A percentile compares a stretch with the other conserved stretches of the same genome.
phyloP scores from a whole-genome alignment of 2,888 invertebrate species.

The Apamea sordens region DNA sequence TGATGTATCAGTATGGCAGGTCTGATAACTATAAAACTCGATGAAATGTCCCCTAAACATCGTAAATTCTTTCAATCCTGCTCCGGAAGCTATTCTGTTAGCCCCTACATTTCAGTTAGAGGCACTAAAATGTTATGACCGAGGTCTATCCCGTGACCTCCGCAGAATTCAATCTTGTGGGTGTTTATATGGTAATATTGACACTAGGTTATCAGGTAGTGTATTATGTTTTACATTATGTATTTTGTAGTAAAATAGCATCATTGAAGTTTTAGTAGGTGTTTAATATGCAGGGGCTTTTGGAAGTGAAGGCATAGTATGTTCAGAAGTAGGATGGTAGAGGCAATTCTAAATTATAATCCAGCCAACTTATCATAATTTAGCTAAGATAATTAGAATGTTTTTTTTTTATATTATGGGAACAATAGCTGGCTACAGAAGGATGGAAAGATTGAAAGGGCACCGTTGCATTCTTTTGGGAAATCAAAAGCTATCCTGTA shows the following conservation, averaged over 20 bases:
- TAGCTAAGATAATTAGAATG: not conserved
- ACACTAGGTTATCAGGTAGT: conserved; percentile 14
- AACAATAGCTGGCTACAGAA: not conserved
- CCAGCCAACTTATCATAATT: not conserved
- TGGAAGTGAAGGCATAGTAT: not conserved
- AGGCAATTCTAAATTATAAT: too few species aligned
- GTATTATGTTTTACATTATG: conserved; percentile 16
- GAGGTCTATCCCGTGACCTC: conserved; percentile 35
- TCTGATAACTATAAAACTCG: conserved; percentile 18
- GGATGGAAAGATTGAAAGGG: too few species aligned
- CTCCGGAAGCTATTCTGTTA: conserved; percentile 26
- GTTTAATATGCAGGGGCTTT: not conserved
- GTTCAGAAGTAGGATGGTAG: not conserved
- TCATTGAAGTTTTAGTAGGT: not conserved
- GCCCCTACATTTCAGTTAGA: conserved; percentile 36
- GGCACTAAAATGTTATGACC: conserved; percentile 47
- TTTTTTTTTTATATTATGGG: not conserved
- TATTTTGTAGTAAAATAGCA: not conserved
- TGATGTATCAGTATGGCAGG: not conserved
- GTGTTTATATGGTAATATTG: conserved; percentile 42
- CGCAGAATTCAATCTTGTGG: conserved; percentile 48
- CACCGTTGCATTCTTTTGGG: not conserved
- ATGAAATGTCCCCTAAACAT: conserved; percentile 24
- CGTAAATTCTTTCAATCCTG: conserved; percentile 31
- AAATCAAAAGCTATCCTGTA: not conserved